Base-by-base conservation (phyloP, 2,113 vertebrate species). In the Bungarus multicinctus region DNA sequence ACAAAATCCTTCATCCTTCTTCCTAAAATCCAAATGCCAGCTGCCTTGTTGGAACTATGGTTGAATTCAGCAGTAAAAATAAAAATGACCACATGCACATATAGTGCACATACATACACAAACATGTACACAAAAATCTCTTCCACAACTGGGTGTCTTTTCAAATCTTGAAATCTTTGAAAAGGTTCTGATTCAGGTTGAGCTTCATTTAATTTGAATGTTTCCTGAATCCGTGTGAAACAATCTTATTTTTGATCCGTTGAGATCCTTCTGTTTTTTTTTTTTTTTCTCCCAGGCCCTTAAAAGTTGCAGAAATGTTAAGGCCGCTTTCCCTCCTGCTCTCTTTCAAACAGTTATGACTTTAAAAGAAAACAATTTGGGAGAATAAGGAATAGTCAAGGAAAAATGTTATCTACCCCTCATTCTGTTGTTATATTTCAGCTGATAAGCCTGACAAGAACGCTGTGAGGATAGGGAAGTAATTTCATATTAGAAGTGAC, bases 381-480 rank as follows among this genome's bases (percentile, higher is more conserved):
- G 23, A 20, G 22, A 43, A 53, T 50, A 91, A 60, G 60, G 50
- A 88, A 30, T 57, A 57, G 39, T 47, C 87, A n/a, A 58, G 64
- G 18, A 85, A 12, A 47, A 86, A 20, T 81, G 14, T 39, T 86
- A 88, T 16, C 30, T 74, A 20, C 58, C 20, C 87, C 50, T 55
- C 58, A 8, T 89, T 85, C 16, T 74, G 64, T n/a, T 20, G 34
- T 4, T 55, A 89, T 18, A 81, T 53, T 30, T 85, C 60, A 57
- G 18, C 9, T 25, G 69, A 89, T 92, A 85, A 89, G 87, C 43
- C 89, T 85, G 52, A 92, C 87, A 92, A 85, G 91, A 86, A 93
- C 53, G 23, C 3, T 93, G 1, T 23, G 93, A 86, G 0, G 45
- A 54, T 6, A 85, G 52, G 8, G 10, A 89, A 85, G 87, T 57